These are phyloP conservation scores for Girardinus metallicus DNA, from an alignment of 2,797 vertebrate genomes.

Conservation along the genomic window DNA sequence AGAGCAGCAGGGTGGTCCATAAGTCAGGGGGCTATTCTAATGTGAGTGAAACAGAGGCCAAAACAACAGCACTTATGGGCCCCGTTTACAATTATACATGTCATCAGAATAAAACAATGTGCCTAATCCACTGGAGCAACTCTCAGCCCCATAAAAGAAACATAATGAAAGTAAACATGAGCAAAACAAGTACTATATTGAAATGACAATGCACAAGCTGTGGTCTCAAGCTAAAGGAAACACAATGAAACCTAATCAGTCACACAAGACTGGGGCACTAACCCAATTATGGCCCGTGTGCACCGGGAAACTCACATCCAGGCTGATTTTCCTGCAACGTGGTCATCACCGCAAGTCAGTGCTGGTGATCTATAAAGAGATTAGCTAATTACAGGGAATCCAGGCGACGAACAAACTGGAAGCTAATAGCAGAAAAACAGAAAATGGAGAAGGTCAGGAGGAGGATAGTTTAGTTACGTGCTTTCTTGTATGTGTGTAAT, in stretches of 20 bases:
- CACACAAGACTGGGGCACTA: slow-evolving; percentile 66
- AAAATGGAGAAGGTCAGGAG: slow-evolving; percentile 8
- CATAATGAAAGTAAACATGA: slow-evolving; percentile 2
- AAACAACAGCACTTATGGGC: neutral
- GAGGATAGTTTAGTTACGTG: slow-evolving; percentile 4
- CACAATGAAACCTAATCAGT: slow-evolving; percentile 43
- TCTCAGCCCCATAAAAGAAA: neutral
- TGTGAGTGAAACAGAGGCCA: slow-evolving; percentile 11
- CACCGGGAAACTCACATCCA: slow-evolving; percentile 28
- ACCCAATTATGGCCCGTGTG: slow-evolving; percentile 53
- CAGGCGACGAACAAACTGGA: slow-evolving; percentile 3
- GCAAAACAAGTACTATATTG: slow-evolving; percentile 7
- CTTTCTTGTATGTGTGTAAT: neutral
- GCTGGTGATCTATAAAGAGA: slow-evolving; percentile 20
- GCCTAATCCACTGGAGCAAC: neutral
- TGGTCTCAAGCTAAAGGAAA: slow-evolving; percentile 53
- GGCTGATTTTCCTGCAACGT: slow-evolving; percentile 25
- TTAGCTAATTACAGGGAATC: slow-evolving; percentile 4
- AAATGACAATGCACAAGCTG: slow-evolving; percentile 32
- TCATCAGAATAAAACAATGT: neutral
- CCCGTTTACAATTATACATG: slow-evolving; percentile 10
- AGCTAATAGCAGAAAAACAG: slow-evolving; percentile 18
- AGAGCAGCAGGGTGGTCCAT: slow-evolving; percentile 19
- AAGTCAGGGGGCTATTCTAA: slow-evolving; percentile 27
- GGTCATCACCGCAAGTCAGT: slow-evolving; percentile 2